Base-by-base conservation (phyloP, 35 echinoderm and acorn worm genomes). In the Ptychodera flava region DNA sequence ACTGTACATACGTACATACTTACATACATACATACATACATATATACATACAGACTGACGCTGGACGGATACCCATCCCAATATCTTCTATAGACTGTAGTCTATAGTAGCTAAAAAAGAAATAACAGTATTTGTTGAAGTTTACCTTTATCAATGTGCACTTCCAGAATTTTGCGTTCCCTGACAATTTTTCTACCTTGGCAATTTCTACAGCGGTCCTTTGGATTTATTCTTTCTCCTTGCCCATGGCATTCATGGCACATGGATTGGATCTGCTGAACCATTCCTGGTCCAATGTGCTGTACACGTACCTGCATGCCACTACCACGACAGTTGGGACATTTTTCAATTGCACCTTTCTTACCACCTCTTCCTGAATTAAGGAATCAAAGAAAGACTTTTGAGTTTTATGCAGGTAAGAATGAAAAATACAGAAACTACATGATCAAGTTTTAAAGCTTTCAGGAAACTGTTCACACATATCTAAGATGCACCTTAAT, bases 331-430 rank as follows among this genome's bases (percentile, higher is more conserved):
- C 95, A 98, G 28, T 79, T 88, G 1, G 38, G 36, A 35, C 95
- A 98, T 78, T 94, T 98, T 36, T 98, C 92, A 31, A 98, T 88
- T 6, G 95, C 95, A 38, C 95, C 95, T 80, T 98, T 98, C 83
- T 94, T 98, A 30, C 95, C 95, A 78, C 95, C 95, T 37, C 93
- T 64, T 32, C 95, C 95, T 98, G 85, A 32, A 34, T 28, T 6
- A 1, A 79, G 32, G 15, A 77, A 30, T 10, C 1, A 79, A 30
- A 79, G n/a, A n/a, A n/a, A n/a, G n/a, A n/a, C n/a, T n/a, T n/a
- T n/a, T n/a, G n/a, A n/a, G n/a, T n/a, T 15, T 77, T 15, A 15
- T 15, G 75, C n/a, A n/a, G n/a, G n/a, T n/a, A 15, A 77, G 75
- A 15, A 77, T 77, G n/a, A n/a, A n/a, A n/a, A n/a, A n/a, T n/a